Evolutionary conservation across 2,888 invertebrate genomes (phyloP), one percentile per base, ranked within the genome.

Genomic region (Nomada flava): DNA sequence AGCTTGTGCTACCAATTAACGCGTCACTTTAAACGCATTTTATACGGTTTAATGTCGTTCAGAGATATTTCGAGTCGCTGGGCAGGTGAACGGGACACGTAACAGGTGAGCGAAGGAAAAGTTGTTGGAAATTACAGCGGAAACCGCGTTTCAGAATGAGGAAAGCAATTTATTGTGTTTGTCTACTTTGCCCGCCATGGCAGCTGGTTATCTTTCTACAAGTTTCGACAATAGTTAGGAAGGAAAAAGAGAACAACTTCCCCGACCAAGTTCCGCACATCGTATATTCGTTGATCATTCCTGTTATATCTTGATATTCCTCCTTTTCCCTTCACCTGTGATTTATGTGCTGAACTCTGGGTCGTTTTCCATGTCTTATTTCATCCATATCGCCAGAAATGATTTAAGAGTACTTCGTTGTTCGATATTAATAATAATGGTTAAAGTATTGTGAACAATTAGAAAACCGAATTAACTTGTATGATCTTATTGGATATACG

Each of bases 141-240:
- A 63, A 84, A 75, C 55, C 71, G 44, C 65, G 53, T 63, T 76
- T 55, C 62, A 15, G 53, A 73, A 68, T 42, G 65, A 62, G 79
- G 55, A 63, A 80, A 79, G 76, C 74, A 86, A 86, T 86, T 82
- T 81, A 80, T 84, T 75, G 65, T 42, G 44, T 64, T 74, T 74
- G 78, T 80, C 79, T 80, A 64, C 47, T 57, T 72, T 52, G 36
- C 55, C 52, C 23, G 70, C 59, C 52, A 23, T 57, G 55, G 63
- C 59, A 68, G 76, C 65, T 68, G 67, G 73, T 81, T 84, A 82
- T 84, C 84, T 71, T 73, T 47, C 63, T 29, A 59, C 29, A 65
- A 84, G 62, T 82, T 82, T 84, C 82, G 75, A 76, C 67, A 63
- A 71, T 79, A 72, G 55, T 42, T 71, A 47, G 15, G 10, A 55